Base-by-base conservation (phyloP, 1,140 invertebrate genomes). In the Drosophila bifasciata region DNA sequence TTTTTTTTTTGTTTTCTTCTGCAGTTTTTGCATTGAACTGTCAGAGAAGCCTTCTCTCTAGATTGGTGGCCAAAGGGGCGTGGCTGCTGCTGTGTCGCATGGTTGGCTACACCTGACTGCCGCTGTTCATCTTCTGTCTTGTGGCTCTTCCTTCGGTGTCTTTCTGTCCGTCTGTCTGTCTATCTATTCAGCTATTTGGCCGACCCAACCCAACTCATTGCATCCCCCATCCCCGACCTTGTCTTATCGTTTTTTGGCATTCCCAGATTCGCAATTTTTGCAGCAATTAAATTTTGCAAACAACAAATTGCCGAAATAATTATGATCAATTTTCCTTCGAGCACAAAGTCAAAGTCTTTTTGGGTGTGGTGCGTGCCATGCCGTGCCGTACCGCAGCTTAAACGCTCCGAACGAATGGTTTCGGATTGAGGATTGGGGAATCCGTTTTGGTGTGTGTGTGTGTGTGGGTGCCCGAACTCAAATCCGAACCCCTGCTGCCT, bases 91-190 rank as follows among this genome's bases (percentile, higher is more conserved):
- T 36, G 9, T 36, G 81, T 86, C 60, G 69, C 60, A 88, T 75
- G 81, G 64, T 52, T 78, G 32, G 67, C 61, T 80, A 63, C 81
- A 69, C 83, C 81, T 71, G 74, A 74, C 66, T 85, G 80, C 76
- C 25, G 58, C 56, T 63, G 71, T 79, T 63, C 49, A 36, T 76
- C 74, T 63, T 72, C 67, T 59, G 51, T 61, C 76, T 52, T 55
- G 36, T 48, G 21, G 32, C 15, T 25, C 15, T 25, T 32, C 32
- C 28, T 15, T 50, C 46, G 13, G 6, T 21, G 49, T 43, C 40
- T 4, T 8, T 55, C 39, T 41, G 36, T 17, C 52, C 56, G 44
- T 48, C 63, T 45, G 49, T 15, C 39, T 32, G 4, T 46, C 36
- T 13, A 39, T 58, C 48, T 52, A 15, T 61, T 11, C 15, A 16